Evolutionary conservation across 2,113 vertebrate species (phyloP), one percentile per base, ranked within the genome.

Genomic region (Piaya cayana): DNA sequence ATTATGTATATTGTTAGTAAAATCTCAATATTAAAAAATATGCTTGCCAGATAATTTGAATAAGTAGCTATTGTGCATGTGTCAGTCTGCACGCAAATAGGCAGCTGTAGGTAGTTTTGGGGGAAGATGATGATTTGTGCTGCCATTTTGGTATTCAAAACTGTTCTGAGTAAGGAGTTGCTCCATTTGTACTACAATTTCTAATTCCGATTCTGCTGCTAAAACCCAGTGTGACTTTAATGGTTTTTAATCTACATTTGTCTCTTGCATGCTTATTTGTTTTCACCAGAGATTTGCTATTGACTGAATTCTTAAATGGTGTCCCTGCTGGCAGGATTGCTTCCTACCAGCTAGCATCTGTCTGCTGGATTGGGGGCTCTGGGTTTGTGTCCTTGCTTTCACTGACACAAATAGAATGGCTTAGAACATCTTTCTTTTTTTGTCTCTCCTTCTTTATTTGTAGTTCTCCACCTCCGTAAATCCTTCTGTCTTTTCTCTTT

Each of bases 401-500:
- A 55, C 92, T 86, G 93, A 93, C 93, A 96, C 72, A 83, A 93
- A 81, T 94, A 94, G 95, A 79, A 78, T 96, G 65, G 88, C 72
- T 97, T 92, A 93, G 83, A 80, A 88, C 80, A 88, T 90, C 87
- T 90, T 95, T 86, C 90, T 83, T 90, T 94, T 93, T 96, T 86
- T 68, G 82, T 86, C 88, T 94, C 87, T 75, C 70, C 2, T 22
- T 93, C 82, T 89, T 85, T 96, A 88, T 97, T 94, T 94, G 88
- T 92, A 80, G 71, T 78, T 93, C 85, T 72, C 93, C 93, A 79
- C 95, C 95, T 92, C 86, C 92, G 14, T 95, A 88, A 95, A 91
- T 93, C 86, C 82, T 92, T 92, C 88, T 96, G 86, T 90, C 94
- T 96, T 92, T 91, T 92, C 90, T 96, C 85, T 93, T 95, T 94